Conservation (phyloP, 2,113 vertebrate species). For the Riparia riparia region DNA sequence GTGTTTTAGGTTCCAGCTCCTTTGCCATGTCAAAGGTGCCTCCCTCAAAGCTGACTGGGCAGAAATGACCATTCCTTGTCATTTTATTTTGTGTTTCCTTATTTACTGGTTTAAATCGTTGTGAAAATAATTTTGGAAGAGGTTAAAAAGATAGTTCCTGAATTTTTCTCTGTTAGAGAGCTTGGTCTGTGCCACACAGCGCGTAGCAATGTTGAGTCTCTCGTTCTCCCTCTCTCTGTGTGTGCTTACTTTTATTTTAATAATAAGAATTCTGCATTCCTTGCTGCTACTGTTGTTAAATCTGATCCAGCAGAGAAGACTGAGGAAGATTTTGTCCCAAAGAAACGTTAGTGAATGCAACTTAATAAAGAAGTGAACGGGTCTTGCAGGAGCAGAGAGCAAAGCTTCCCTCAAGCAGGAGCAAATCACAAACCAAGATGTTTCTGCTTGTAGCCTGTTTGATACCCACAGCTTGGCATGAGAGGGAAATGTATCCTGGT, state of each 20-base stretch:
- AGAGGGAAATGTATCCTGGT: background rate
- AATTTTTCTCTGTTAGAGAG: background rate
- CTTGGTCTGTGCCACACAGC: background rate
- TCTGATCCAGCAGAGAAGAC: background rate
- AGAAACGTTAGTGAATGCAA: background rate
- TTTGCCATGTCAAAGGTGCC: background rate
- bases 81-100: background rate
- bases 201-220: background rate
- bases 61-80: background rate
- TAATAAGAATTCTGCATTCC: background rate
- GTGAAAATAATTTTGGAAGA: background rate
- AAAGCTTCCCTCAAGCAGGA: background rate
- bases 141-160: background rate
- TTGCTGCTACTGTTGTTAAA: background rate
- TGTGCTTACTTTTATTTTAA: background rate
- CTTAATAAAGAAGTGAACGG: background rate
- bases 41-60: background rate
- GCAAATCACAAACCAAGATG: background rate
- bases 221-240: background rate
- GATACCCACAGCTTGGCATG: background rate
- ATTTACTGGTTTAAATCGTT: background rate
- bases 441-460: background rate
- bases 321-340: background rate
- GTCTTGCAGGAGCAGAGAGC: background rate
- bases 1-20: background rate